A percentile compares a stretch with the other conserved stretches of the same genome.
phyloP scores from a whole-genome alignment of 1,140 invertebrate genomes.

The Paraescarpia echinospica region DNA sequence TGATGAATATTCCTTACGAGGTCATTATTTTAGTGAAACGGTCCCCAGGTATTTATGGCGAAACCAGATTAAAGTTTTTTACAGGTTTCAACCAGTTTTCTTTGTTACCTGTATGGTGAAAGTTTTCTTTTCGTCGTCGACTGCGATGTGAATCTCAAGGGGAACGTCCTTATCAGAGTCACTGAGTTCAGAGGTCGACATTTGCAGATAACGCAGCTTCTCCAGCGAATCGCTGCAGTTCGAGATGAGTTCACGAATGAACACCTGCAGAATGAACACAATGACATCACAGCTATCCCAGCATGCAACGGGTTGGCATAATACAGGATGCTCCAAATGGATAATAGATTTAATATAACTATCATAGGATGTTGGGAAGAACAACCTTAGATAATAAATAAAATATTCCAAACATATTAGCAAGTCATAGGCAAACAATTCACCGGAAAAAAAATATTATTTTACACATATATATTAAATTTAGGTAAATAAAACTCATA shows the following conservation, averaged over 20 bases:
- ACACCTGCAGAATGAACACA: conserved; percentile 75
- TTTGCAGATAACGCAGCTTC: conserved; percentile 78
- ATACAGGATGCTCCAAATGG: neutral
- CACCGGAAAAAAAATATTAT: neutral
- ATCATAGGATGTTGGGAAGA: too few species aligned
- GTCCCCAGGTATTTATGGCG: neutral
- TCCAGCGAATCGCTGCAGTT: conserved; percentile 81
- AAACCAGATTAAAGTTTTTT: conserved; percentile 16
- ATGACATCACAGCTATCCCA: neutral
- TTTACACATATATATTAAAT: neutral
- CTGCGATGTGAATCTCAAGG: conserved; percentile 85
- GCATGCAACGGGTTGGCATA: neutral
- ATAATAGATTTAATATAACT: too few species aligned
- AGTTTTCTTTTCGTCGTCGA: conserved; percentile 85
- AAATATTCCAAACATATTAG: too few species aligned
- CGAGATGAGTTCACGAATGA: conserved; percentile 93
- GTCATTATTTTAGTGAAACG: too few species aligned
- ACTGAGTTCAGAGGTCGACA: conserved; percentile 78
- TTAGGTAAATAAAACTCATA: too few species aligned
- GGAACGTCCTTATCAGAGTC: conserved; percentile 80
- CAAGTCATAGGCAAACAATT: too few species aligned
- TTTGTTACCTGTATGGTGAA: conserved; percentile 69
- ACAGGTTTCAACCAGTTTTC: neutral
- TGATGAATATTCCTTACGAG: too few species aligned
- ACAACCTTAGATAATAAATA: too few species aligned